Percentiles rank a stretch among this genome's conserved stretches.
Evolutionary conservation across 2,888 invertebrate species (phyloP).

Genomic region (Trichogramma evanescens): DNA sequence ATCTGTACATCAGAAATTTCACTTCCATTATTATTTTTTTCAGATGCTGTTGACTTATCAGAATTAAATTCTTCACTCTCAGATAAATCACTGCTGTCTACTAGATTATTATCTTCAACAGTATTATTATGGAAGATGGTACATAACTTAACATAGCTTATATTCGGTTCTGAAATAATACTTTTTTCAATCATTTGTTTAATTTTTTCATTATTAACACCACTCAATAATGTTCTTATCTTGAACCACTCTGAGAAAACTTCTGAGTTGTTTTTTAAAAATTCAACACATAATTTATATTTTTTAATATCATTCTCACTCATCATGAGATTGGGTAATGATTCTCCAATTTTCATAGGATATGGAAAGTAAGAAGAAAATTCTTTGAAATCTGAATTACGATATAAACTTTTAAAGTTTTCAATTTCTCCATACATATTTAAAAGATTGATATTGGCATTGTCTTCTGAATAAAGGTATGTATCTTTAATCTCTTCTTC

Average conservation of each 20-base stretch:
- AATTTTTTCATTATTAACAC: constrained; percentile 16
- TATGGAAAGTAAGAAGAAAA: constrained; percentile 35
- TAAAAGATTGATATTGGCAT: constrained; percentile 26
- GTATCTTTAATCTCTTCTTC: constrained; percentile 35
- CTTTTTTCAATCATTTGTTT: constrained; percentile 23
- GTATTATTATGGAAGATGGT: constrained; percentile 12
- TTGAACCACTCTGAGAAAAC: constrained; percentile 18
- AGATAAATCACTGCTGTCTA: constrained; percentile 4
- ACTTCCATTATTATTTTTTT: neutral
- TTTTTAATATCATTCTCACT: constrained; percentile 26
- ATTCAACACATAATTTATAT: constrained; percentile 31
- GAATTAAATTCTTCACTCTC: constrained; percentile 7
- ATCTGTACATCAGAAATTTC: neutral
- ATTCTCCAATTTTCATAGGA: constrained; percentile 26
- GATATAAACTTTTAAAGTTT: constrained; percentile 31
- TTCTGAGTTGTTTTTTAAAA: constrained; percentile 25
- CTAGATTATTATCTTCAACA: constrained; percentile 6
- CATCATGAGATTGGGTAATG: constrained; percentile 34
- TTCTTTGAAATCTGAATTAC: constrained; percentile 11
- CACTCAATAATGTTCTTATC: constrained; percentile 21
- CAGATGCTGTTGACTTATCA: neutral
- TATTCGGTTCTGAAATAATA: neutral
- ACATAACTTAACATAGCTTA: constrained; percentile 19
- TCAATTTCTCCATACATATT: constrained; percentile 35
- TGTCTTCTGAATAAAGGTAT: constrained; percentile 28